Base-by-base conservation (phyloP, 2,888 invertebrate species). In the Teinopalpus imperialis region DNA sequence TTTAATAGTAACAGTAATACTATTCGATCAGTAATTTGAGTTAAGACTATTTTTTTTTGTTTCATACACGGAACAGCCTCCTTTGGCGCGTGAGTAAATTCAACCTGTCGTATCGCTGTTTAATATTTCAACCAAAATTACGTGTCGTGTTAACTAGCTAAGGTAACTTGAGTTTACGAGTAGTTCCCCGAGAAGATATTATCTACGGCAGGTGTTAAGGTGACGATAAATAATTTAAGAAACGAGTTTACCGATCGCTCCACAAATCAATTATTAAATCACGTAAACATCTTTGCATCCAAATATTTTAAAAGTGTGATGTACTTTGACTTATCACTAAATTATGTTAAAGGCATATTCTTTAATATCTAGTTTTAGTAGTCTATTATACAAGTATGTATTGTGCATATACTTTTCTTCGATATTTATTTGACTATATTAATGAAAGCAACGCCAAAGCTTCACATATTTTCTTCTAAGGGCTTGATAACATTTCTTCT, bases 1-100 rank as follows among this genome's bases (percentile, higher is more conserved):
- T 67, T 72, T 63, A 69, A 69, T 68, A 65, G 78, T 73, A 76
- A 81, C 63, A 61, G n/a, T n/a, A n/a, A n/a, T n/a, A n/a, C n/a
- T 41, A 41, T 41, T 31, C 40, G 40, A 31, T 81, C 78, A 78
- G 80, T 77, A 75, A 81, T 74, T 68, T 60, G 70, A 82, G 71
- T 76, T 65, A 63, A 64, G 62, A 69, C 63, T 63, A 59, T 68
- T 69, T 65, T 68, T 69, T 58, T 59, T 43, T n/a, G 27, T 26
- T 42, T 26, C 24, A 2, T 10, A 26, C 23, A 12, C 6, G 1
- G 24, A 5, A 10, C 24, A 26, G 9, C 23, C 10, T 9, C 14
- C 20, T 36, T 42, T 46, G 41, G 51, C 41, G 40, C 40, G 20
- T 21, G 43, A 16, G 36, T 43, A 36, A 30, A 36, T 30, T 43